Percentiles rank a stretch among this genome's conserved stretches.
These are phyloP conservation scores for Passer montanus DNA, from an alignment of 2,113 vertebrate genomes.

Conservation along the genomic window DNA sequence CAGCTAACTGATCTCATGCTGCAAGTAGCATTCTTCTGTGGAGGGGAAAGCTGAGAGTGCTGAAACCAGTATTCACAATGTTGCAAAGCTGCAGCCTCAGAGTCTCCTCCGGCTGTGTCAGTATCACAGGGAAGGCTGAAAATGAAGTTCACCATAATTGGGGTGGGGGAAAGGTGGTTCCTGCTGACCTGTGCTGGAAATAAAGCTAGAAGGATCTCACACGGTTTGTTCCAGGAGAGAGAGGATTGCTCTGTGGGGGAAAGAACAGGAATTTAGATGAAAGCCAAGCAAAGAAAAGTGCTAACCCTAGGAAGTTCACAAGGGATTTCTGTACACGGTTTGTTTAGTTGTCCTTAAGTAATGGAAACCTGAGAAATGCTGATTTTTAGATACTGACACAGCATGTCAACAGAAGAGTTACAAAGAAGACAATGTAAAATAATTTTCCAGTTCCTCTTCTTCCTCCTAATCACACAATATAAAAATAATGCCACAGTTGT, in stretches of 20 bases:
- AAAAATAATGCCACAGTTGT: not conserved
- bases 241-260: not conserved
- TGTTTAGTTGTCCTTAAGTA: not conserved
- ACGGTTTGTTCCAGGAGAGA: not conserved
- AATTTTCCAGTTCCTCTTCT: not conserved
- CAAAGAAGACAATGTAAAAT: not conserved
- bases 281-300: not conserved
- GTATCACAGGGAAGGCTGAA: not conserved
- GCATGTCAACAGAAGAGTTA: not conserved
- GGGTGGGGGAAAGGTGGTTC: not conserved
- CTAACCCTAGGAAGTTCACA: not conserved
- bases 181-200: not conserved
- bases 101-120: not conserved
- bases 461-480: not conserved
- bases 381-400: not conserved
- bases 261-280: not conserved
- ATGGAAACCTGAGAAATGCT: not conserved
- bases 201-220: not conserved
- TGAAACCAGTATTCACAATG: not conserved
- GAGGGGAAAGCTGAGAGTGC: not conserved
- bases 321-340: not conserved
- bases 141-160: not conserved
- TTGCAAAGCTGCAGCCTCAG: not conserved
- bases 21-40: not conserved
- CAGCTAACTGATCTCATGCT: conserved; percentile 40